A percentile compares a stretch with the other conserved stretches of the same genome.
phyloP scores from a whole-genome alignment of 2,113 vertebrate genomes.

The Fulica atra region DNA sequence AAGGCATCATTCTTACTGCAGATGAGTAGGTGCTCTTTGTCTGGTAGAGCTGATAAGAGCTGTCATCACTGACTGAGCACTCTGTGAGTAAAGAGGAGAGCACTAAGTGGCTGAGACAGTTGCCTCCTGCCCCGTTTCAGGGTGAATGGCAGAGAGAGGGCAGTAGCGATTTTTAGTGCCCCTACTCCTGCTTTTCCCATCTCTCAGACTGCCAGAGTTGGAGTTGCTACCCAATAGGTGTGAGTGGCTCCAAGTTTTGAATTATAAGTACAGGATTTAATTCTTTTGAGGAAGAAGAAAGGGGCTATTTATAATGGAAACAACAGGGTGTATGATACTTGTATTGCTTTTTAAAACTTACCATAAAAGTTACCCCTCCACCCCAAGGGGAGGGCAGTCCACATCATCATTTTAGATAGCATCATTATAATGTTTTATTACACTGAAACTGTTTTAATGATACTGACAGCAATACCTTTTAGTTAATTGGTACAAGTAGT shows the following conservation, averaged over 20 bases:
- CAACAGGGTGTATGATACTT: neutral
- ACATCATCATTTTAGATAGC: neutral
- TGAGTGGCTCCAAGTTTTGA: neutral
- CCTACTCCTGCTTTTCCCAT: neutral
- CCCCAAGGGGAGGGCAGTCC: neutral
- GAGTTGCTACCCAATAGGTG: neutral
- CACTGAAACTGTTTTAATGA: neutral
- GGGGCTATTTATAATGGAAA: neutral
- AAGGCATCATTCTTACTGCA: neutral
- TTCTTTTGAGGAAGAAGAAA: neutral
- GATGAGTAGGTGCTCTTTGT: neutral
- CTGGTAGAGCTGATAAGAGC: neutral
- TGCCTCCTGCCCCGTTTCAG: neutral
- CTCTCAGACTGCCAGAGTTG: neutral
- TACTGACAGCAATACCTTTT: neutral
- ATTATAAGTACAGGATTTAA: neutral
- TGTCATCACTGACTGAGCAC: neutral
- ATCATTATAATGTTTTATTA: neutral
- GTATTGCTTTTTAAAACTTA: neutral
- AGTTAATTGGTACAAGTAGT: neutral
- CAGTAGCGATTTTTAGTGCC: neutral
- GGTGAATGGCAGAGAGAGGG: neutral
- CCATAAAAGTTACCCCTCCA: neutral
- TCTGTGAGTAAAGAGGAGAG: neutral
- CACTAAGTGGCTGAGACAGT: neutral